These are phyloP conservation scores for Conger conger DNA, from an alignment of 2,113 vertebrate species.

Conservation along the genomic window DNA sequence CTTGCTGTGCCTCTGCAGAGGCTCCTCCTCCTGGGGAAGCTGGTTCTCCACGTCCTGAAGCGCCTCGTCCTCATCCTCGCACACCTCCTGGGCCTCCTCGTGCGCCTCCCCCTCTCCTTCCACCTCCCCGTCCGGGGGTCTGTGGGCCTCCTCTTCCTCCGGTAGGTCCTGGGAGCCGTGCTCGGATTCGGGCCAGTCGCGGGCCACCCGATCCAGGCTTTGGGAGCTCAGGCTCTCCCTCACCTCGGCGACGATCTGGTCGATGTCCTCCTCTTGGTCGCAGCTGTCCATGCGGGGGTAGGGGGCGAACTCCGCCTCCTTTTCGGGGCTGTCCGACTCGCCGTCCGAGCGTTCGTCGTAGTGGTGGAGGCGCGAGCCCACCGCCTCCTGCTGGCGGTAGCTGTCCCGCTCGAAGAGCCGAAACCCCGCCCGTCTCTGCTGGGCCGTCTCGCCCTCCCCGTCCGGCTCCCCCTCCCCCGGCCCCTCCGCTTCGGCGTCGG, in stretches of 20 bases:
- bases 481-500: conserved; percentile 49
- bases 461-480: conserved; percentile 15
- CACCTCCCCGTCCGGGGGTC: conserved; percentile 44
- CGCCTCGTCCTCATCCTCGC: conserved; percentile 52
- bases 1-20: conserved; percentile 74
- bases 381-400: conserved; percentile 85
- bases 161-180: conserved; percentile 60
- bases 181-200: conserved; percentile 76
- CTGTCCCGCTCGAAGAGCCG: conserved; percentile 76
- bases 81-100: conserved; percentile 27
- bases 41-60: conserved; percentile 38
- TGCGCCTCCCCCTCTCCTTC: conserved; percentile 51
- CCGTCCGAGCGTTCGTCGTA: conserved; percentile 92
- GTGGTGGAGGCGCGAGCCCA: conserved; percentile 90
- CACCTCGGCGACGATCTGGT: conserved; percentile 81
- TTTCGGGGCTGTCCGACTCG: conserved; percentile 94
- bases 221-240: conserved; percentile 86
- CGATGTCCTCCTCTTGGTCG: conserved; percentile 89
- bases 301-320: conserved; percentile 92
- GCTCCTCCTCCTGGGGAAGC: conserved; percentile 55
- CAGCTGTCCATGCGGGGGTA: conserved; percentile 91
- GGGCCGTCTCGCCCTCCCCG: conserved; percentile 55
- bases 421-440: conserved; percentile 65
- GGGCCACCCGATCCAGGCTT: conserved; percentile 71
- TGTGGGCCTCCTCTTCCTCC: not conserved